These are phyloP conservation scores for Cinclus cinclus DNA, from an alignment of 2,113 vertebrate species.

Conservation along the genomic window DNA sequence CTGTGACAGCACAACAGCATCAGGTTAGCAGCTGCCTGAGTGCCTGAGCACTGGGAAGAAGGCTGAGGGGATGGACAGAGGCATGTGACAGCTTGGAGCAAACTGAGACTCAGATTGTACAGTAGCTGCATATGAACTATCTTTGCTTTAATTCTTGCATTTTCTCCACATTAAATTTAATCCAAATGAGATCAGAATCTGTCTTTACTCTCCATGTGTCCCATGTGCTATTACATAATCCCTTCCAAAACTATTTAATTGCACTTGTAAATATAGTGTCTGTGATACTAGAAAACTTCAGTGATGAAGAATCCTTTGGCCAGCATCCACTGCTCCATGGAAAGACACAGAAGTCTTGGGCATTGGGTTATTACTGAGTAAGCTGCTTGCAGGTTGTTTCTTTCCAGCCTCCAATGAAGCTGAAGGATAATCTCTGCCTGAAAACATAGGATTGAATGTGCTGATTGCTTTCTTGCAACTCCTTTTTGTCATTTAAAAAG, in stretches of 20 bases:
- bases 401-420: not conserved
- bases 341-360: not conserved
- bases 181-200: not conserved
- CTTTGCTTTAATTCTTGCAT: not conserved
- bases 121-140: not conserved
- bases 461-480: not conserved
- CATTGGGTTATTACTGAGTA: not conserved
- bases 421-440: not conserved
- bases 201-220: not conserved
- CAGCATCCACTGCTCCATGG: not conserved
- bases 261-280: not conserved
- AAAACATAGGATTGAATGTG: not conserved
- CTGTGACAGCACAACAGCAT: not conserved
- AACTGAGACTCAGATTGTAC: not conserved
- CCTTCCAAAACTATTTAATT: not conserved
- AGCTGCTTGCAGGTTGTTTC: not conserved
- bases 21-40: no score
- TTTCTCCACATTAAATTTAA: not conserved
- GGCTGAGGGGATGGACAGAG: not conserved
- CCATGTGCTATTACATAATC: not conserved
- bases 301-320: not conserved
- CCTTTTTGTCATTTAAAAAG: not conserved
- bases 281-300: not conserved
- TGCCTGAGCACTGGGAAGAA: not conserved
- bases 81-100: not conserved